Evolutionary conservation across 92 coral and sea anemone species (phyloP).

Genomic region (Epizoanthus fatuus): DNA sequence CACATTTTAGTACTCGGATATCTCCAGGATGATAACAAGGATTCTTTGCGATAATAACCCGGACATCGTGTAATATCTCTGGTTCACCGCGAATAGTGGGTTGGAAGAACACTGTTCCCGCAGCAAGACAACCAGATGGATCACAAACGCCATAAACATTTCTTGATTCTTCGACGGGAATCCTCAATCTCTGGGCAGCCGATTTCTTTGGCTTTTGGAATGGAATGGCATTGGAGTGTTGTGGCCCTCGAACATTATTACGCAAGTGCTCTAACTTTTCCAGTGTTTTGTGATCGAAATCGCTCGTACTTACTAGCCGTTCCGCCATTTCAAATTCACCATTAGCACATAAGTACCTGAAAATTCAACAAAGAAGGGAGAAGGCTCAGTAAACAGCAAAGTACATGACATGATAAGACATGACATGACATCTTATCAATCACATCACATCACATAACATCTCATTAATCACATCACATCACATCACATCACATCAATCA

Average conservation of each 20-base stretch:
- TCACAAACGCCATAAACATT: constrained; percentile 94
- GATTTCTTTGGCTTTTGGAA: constrained; percentile 74
- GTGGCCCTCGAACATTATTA: constrained; percentile 69
- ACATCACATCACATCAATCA: not conserved
- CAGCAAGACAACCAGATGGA: constrained; percentile 74
- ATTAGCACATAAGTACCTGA: constrained; percentile 61
- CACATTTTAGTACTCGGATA: constrained; percentile 78
- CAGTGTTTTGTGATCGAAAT: constrained; percentile 44
- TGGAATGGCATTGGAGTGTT: constrained; percentile 47
- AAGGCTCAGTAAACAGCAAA: not conserved
- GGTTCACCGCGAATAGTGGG: constrained; percentile 85
- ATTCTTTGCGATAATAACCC: constrained; percentile 91
- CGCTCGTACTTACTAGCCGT: constrained; percentile 56
- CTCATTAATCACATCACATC: not conserved
- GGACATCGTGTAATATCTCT: constrained; percentile 56
- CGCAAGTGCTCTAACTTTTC: constrained; percentile 60
- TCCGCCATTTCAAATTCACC: constrained; percentile 84
- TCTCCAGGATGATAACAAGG: constrained; percentile 97
- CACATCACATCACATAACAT: not conserved
- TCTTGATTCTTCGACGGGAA: constrained; percentile 87
- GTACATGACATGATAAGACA: too few relatives aligned
- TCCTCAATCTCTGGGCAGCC: constrained; percentile 76
- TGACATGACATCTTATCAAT: not conserved
- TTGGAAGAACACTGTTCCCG: constrained; percentile 80
- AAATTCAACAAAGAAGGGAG: not conserved